These are phyloP conservation scores for Lutjanus argentimaculatus DNA, from an alignment of 2,797 vertebrate genomes.

Conservation along the genomic window DNA sequence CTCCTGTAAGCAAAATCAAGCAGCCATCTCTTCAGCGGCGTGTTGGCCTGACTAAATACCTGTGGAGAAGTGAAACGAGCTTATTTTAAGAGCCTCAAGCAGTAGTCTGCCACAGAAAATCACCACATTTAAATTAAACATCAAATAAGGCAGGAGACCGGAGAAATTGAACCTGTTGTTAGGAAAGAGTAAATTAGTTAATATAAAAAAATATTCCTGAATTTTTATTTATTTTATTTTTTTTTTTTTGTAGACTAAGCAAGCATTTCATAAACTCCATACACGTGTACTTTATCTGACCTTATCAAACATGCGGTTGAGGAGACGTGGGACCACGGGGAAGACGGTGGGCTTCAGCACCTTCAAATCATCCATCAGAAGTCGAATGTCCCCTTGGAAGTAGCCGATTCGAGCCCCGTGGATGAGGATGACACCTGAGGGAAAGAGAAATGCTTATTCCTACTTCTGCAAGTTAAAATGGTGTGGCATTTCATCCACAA, in stretches of 20 bases:
- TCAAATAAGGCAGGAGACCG: background rate
- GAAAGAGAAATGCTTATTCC: slow-evolving; percentile 10
- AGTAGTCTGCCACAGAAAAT: background rate
- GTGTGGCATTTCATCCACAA: slow-evolving; percentile 28
- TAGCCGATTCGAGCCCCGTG: slow-evolving; percentile 96
- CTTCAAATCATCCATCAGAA: slow-evolving; percentile 98
- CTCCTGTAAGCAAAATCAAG: slow-evolving; percentile 95
- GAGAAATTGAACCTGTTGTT: background rate
- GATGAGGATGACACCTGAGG: slow-evolving; percentile 90
- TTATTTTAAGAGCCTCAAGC: background rate
- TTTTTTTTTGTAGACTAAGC: too few relatives aligned
- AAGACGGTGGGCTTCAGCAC: slow-evolving; percentile 93
- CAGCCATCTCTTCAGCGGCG: slow-evolving; percentile 93
- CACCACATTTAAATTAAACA: background rate
- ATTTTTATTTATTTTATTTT: too few relatives aligned
- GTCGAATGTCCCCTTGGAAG: slow-evolving; percentile 97
- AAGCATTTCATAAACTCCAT: background rate
- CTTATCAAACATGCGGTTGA: slow-evolving; percentile 99
- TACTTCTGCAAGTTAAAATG: background rate
- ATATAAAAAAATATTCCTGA: background rate
- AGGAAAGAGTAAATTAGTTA: background rate
- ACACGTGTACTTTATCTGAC: slow-evolving; percentile 79
- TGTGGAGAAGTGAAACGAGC: slow-evolving; percentile 59
- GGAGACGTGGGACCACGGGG: slow-evolving; percentile 95
- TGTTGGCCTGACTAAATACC: slow-evolving; percentile 95